A percentile compares a stretch with the other conserved stretches of the same genome.
These are phyloP conservation scores for Cotesia chilonis DNA, from an alignment of 1,140 invertebrate genomes.

Conservation along the genomic window DNA sequence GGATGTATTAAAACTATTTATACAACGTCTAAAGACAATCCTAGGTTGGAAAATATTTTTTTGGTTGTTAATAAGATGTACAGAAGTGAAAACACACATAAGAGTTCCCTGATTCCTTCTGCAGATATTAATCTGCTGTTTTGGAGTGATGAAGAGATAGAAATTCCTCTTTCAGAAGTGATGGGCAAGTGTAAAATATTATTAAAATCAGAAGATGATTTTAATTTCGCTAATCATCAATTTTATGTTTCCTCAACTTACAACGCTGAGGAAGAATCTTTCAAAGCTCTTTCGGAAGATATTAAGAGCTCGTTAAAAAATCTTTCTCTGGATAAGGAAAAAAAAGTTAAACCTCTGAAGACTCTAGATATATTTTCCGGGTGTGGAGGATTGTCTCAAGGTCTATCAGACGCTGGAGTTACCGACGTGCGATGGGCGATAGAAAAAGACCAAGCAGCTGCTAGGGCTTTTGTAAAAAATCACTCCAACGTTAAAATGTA, in stretches of 20 bases:
- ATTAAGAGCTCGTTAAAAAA: too few relatives aligned
- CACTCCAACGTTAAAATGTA: conserved; percentile 80
- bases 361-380: conserved; percentile 90
- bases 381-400: conserved; percentile 78
- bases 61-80: conserved; percentile 78
- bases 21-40: conserved; percentile 56
- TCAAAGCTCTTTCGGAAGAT: conserved; percentile 71
- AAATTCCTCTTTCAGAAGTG: conserved; percentile 66
- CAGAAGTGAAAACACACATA: conserved; percentile 80
- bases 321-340: conserved; percentile 14
- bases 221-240: conserved; percentile 67
- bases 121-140: conserved; percentile 80
- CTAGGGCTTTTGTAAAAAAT: conserved; percentile 82
- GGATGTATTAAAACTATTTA: conserved; percentile 73
- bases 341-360: conserved; percentile 57
- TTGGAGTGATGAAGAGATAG: conserved; percentile 78
- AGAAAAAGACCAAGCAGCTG: conserved; percentile 81
- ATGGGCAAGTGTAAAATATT: conserved; percentile 73
- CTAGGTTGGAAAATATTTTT: conserved; percentile 70
- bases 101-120: conserved; percentile 67
- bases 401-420: conserved; percentile 77
- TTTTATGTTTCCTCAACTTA: conserved; percentile 83
- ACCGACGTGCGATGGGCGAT: conserved; percentile 82
- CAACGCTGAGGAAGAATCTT: conserved; percentile 67
- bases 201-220: conserved; percentile 63